Evolutionary conservation across 2,797 vertebrate genomes (phyloP), one percentile per base, ranked within the genome.

Genomic region (Anguilla marmorata): DNA sequence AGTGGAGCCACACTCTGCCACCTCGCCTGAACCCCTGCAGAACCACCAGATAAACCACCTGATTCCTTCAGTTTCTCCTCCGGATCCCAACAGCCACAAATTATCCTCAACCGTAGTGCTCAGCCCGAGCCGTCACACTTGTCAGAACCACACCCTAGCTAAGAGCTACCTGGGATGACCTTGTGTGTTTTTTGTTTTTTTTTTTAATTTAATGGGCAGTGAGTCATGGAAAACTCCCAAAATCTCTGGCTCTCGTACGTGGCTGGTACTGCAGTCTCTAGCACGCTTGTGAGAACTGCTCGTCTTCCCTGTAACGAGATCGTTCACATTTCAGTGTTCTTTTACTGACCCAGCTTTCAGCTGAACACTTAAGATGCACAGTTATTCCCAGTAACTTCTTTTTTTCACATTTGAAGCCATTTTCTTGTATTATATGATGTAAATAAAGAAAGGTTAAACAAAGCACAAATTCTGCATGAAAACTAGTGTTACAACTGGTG

Each of bases 141-240:
- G 72, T 76, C 30, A 50, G 21, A 45, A 82, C 79, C 41, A 48
- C 45, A 50, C 19, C 3, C 79, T 11, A n/a, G 79, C 7, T 41
- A 37, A 41, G 74, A 0, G 33, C 37, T 82, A 33, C 79, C 45
- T n/a, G n/a, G 79, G 6, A 82, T 82, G 79, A 82, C 41, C 41
- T 48, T 24, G 45, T 11, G 37, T 24, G 30, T 33, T 33, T 45
- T 50, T 24, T 19, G n/a, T 0, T 52, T 52, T 52, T 41, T 41
- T 33, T 33, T 33, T 33, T 33, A 33, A 41, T 16, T 80, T 80
- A 80, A 80, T 80, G 76, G 76, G 14, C 41, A 80, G 21, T 45
- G 21, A 82, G 41, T 82, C 41, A 24, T 82, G 79, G 79, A 82
- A 82, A 82, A 82, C 24, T 45, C 79, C 79, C 16, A 2, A 80